A percentile compares a stretch with the other conserved stretches of the same genome.
These are phyloP conservation scores for Narcine bancroftii DNA, from an alignment of 2,113 vertebrate species.

Conservation along the genomic window DNA sequence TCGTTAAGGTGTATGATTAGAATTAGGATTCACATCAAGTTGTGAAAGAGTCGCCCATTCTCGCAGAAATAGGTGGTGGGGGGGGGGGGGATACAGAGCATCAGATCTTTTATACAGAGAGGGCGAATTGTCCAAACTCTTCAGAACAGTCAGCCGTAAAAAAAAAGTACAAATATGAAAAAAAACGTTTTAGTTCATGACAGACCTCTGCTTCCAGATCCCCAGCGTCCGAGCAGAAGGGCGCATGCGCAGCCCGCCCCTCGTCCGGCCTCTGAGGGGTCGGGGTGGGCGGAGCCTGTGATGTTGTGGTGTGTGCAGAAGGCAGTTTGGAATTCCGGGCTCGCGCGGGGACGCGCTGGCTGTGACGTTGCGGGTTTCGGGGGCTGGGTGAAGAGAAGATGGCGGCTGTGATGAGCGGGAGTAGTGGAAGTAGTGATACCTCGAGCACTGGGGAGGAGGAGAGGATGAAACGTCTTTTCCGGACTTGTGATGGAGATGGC, in stretches of 20 bases:
- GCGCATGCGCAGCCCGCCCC: neutral
- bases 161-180: neutral
- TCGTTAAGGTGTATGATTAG: too few species aligned
- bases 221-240: too few species aligned
- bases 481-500: slow-evolving; percentile 68
- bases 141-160: neutral
- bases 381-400: slow-evolving; percentile 48
- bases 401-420: slow-evolving; percentile 52
- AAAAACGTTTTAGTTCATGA: neutral
- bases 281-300: neutral
- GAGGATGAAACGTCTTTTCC: slow-evolving; percentile 64
- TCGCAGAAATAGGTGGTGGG: too few species aligned
- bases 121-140: too few species aligned
- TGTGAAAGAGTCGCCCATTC: too few species aligned
- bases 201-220: too few species aligned
- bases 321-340: neutral
- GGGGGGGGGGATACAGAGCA: too few species aligned
- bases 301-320: neutral
- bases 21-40: too few species aligned
- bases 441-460: slow-evolving; percentile 70
- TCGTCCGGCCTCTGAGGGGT: neutral
- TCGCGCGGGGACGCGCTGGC: neutral
- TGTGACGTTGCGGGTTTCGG: neutral
- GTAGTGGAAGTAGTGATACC: slow-evolving; percentile 60
- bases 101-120: too few species aligned